These are phyloP conservation scores for Ornithoptera priamus DNA, from an alignment of 2,888 invertebrate genomes.

Conservation along the genomic window DNA sequence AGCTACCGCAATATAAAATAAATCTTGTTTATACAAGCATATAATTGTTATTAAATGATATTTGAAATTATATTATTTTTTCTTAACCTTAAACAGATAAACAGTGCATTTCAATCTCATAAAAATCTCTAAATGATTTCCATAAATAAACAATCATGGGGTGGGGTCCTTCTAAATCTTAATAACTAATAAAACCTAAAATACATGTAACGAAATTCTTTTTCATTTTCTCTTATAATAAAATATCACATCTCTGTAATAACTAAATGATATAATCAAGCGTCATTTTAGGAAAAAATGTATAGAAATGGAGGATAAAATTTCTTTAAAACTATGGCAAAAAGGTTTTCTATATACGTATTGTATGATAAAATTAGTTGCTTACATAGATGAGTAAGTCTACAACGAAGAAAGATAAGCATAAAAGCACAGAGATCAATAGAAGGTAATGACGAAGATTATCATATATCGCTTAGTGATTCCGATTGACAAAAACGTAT, in stretches of 20 bases:
- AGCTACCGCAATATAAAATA: too few relatives aligned
- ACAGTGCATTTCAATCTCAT: neutral
- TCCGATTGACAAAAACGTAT: constrained; percentile 17
- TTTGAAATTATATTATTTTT: too few relatives aligned
- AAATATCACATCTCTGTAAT: constrained; percentile 51
- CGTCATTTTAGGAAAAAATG: constrained; percentile 18
- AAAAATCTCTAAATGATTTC: neutral
- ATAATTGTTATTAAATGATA: too few relatives aligned
- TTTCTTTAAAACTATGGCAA: neutral
- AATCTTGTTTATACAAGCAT: too few relatives aligned
- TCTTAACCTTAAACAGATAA: too few relatives aligned
- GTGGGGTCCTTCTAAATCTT: constrained; percentile 23
- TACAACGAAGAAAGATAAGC: constrained; percentile 22
- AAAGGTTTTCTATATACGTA: neutral
- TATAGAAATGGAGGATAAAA: neutral
- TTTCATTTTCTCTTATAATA: constrained; percentile 32
- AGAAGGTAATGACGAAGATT: constrained; percentile 21
- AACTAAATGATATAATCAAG: constrained; percentile 11
- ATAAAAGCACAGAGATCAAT: constrained; percentile 31
- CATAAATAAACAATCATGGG: constrained; percentile 10
- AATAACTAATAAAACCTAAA: constrained; percentile 27
- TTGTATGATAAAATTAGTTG: neutral
- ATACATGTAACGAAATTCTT: constrained; percentile 15
- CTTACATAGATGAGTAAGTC: constrained; percentile 26
- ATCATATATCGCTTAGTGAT: constrained; percentile 1